phyloP scores from a whole-genome alignment of 2,797 vertebrate genomes.

The Carapus acus region DNA sequence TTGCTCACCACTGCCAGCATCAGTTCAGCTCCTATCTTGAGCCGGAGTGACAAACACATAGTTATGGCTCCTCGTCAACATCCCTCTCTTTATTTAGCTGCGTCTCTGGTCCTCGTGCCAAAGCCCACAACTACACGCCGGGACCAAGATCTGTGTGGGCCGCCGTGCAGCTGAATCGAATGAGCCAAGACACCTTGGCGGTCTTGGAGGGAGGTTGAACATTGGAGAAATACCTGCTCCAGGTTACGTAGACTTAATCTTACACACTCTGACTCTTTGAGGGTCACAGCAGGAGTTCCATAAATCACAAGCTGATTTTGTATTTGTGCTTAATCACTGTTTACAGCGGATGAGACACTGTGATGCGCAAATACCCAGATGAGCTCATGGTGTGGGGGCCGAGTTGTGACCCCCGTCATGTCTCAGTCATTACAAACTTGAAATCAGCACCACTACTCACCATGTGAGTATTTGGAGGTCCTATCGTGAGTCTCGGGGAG shows the following conservation, averaged over 20 bases:
- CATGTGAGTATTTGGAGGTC: constrained; percentile 36
- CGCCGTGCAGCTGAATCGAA: constrained; percentile 25
- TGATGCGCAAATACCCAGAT: constrained; percentile 26
- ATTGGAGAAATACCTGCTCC: too few relatives aligned
- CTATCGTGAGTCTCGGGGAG: constrained; percentile 33
- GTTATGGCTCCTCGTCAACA: constrained; percentile 56
- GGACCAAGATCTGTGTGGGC: constrained; percentile 26
- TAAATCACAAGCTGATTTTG: too few relatives aligned
- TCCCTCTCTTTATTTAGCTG: constrained; percentile 62
- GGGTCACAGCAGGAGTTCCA: too few relatives aligned
- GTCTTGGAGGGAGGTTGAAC: too few relatives aligned
- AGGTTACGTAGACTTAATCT: too few relatives aligned
- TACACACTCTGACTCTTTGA: too few relatives aligned
- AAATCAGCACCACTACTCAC: constrained; percentile 56
- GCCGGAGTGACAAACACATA: constrained; percentile 52
- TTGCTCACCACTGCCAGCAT: constrained; percentile 36
- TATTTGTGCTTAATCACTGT: too few relatives aligned
- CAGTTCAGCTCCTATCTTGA: constrained; percentile 54
- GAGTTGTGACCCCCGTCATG: constrained; percentile 9
- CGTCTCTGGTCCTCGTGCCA: constrained; percentile 21
- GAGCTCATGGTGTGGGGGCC: constrained; percentile 25
- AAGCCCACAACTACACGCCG: constrained; percentile 25
- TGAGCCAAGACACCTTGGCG: constrained; percentile 27
- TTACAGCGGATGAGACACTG: background rate
- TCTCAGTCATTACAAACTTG: constrained; percentile 25